phyloP scores from a whole-genome alignment of 2,113 vertebrate genomes.

The Tursiops truncatus region DNA sequence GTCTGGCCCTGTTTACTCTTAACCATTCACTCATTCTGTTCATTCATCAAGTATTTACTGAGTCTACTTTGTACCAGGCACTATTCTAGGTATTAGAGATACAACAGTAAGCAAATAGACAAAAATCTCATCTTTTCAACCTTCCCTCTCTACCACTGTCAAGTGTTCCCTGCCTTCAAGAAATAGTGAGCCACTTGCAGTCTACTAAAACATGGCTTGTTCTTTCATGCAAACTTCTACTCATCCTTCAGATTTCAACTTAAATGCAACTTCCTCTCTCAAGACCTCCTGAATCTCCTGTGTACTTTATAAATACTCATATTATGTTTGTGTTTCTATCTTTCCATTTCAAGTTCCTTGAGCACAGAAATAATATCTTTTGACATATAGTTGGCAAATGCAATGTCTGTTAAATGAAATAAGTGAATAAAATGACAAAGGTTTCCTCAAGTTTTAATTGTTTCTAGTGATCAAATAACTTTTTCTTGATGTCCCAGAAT shows the following conservation, averaged over 20 bases:
- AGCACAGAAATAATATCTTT: slow-evolving; percentile 21
- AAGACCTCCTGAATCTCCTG: neutral
- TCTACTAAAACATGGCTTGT: slow-evolving; percentile 5
- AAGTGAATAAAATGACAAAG: neutral
- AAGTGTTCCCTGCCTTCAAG: neutral
- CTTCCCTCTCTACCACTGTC: neutral
- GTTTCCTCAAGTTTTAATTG: slow-evolving; percentile 10
- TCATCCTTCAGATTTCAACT: slow-evolving; percentile 4
- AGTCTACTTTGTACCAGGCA: neutral
- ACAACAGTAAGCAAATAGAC: neutral
- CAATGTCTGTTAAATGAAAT: slow-evolving; percentile 23
- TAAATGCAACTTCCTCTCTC: neutral
- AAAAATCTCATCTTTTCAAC: neutral
- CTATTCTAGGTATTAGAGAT: neutral
- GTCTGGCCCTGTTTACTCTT: neutral
- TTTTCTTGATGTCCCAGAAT: slow-evolving; percentile 19
- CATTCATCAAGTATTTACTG: neutral
- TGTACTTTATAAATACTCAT: neutral
- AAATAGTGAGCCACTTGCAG: neutral
- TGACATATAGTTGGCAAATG: neutral
- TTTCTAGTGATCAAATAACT: slow-evolving; percentile 19
- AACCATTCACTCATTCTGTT: neutral
- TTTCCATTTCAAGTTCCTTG: neutral
- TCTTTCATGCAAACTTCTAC: slow-evolving; percentile 2
- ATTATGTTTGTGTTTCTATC: neutral